A percentile compares a stretch with the other conserved stretches of the same genome.
These are phyloP conservation scores for Eubucco bourcierii DNA, from an alignment of 2,113 vertebrate species.

Conservation along the genomic window DNA sequence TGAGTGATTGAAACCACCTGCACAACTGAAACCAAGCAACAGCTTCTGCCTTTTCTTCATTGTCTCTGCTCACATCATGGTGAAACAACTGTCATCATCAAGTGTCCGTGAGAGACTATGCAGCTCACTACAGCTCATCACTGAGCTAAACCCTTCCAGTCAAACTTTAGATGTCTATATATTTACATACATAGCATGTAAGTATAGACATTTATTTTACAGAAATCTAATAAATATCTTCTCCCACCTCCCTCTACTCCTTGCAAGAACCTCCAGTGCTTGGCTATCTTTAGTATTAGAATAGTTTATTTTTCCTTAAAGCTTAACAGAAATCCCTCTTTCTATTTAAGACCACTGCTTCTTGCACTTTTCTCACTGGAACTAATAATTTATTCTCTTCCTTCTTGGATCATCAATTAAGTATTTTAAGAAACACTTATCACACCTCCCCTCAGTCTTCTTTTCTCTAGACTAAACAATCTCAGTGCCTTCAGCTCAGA, in stretches of 20 bases:
- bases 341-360: neutral
- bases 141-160: neutral
- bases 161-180: neutral
- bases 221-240: neutral
- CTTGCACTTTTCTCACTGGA: neutral
- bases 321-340: neutral
- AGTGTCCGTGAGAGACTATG: neutral
- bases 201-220: neutral
- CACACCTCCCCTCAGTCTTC: neutral
- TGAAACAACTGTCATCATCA: neutral
- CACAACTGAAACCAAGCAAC: neutral
- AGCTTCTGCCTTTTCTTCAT: neutral
- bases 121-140: neutral
- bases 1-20: neutral
- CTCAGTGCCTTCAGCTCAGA: neutral
- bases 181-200: neutral
- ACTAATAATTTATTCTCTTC: neutral
- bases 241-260: neutral
- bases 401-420: neutral
- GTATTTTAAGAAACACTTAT: conserved; percentile 31
- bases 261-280: neutral
- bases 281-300: neutral
- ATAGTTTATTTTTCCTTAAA: neutral
- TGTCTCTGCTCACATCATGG: neutral
- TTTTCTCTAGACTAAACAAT: conserved; percentile 59